Base-by-base conservation (phyloP, 2,888 invertebrate species). In the Netelia melanura region DNA sequence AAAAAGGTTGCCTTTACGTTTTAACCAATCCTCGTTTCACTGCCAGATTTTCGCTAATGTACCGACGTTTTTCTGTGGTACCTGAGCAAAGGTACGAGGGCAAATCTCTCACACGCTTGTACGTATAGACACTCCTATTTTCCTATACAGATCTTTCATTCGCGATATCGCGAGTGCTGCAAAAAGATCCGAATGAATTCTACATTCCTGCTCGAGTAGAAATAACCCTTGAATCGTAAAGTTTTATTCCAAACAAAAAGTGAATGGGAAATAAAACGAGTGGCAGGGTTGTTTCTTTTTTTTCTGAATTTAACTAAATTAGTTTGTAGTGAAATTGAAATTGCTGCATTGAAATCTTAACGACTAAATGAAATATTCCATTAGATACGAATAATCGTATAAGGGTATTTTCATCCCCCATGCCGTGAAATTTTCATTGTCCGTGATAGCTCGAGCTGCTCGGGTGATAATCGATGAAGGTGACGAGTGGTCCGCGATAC, bases 1-100 rank as follows among this genome's bases (percentile, higher is more conserved):
- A 82, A 80, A 82, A 82, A 80, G 71, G 76, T 72, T 38, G 77
- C 64, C 84, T 80, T 70, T 79, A 68, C 64, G 68, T 74, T 77
- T 58, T 74, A 65, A 25, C n/a, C 68, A 70, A 38, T 38, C 54
- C 38, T 65, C 64, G 80, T 56, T 48, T 43, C 65, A 54, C 56
- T 82, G 44, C 67, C 62, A 70, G 80, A 85, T 85, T 85, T 38
- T 77, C 77, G 70, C 68, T 44, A 58, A 80, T 17, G 10, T 54
- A 58, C 56, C n/a, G 72, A 58, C 68, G 80, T 61, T 85, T 81
- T 77, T 81, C 30, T 67, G 72, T 25, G 71, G 64, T 71, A 72
- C 76, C 67, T 77, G 80, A 54, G 56, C 44, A 30, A 30, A 38
- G 6, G 38, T 38, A 38, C 38, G 38, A 38, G 6, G 6, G 6